phyloP scores from a whole-genome alignment of 2,113 vertebrate species.

The Chrysochloris asiatica region DNA sequence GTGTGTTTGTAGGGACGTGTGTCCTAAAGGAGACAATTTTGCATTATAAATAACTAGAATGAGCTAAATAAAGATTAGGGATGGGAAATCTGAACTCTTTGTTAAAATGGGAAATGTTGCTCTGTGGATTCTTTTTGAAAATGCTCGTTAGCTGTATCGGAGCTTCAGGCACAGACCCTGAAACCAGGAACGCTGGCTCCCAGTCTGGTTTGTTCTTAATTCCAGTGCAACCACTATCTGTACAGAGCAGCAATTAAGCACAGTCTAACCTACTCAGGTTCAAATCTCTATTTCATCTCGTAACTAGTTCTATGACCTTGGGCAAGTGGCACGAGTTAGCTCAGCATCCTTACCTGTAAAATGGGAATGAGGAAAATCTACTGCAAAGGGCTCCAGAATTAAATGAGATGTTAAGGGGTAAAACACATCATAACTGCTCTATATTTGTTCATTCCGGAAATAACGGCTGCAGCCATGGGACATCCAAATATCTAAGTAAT shows the following conservation, averaged over 20 bases:
- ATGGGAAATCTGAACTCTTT: neutral
- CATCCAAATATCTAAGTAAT: neutral
- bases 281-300: neutral
- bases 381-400: neutral
- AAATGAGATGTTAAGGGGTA: neutral
- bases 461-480: neutral
- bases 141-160: neutral
- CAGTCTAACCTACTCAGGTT: no score
- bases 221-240: neutral
- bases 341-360: neutral
- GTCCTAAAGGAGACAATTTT: neutral
- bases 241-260: neutral
- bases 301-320: neutral
- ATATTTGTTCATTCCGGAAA: neutral
- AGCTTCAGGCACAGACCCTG: neutral
- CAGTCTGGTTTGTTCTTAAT: neutral
- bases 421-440: neutral
- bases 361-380: neutral
- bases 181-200: neutral
- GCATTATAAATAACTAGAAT: neutral
- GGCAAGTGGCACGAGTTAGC: neutral
- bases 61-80: neutral
- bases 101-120: neutral
- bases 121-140: neutral
- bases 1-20: neutral